phyloP scores from a whole-genome alignment of 1,140 invertebrate genomes.

The Triops cancriformis region DNA sequence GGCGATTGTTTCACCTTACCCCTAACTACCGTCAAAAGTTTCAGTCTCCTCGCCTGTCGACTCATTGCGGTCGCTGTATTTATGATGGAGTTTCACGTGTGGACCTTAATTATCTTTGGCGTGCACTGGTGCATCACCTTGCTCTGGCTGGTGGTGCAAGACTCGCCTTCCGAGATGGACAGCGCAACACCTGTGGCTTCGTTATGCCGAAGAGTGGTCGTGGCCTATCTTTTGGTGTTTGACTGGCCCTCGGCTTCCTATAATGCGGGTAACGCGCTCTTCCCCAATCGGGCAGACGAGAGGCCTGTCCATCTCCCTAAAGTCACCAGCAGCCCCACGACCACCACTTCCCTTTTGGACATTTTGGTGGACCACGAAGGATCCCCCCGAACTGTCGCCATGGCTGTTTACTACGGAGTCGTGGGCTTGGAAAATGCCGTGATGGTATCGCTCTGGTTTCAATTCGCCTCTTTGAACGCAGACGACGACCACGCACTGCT shows the following conservation, averaged over 20 bases:
- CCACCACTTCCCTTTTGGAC: slow-evolving; percentile 21
- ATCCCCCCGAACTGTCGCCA: slow-evolving; percentile 19
- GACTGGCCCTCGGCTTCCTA: slow-evolving; percentile 25
- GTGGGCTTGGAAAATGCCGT: slow-evolving; percentile 27
- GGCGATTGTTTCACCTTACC: slow-evolving; percentile 18
- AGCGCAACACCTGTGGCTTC: slow-evolving; percentile 23
- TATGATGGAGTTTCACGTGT: slow-evolving; percentile 27
- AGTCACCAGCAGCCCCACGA: slow-evolving; percentile 5
- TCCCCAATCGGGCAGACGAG: slow-evolving; percentile 10
- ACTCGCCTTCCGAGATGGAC: slow-evolving; percentile 23
- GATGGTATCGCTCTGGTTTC: slow-evolving; percentile 28
- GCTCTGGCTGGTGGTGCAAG: slow-evolving; percentile 26
- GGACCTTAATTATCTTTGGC: slow-evolving; percentile 27
- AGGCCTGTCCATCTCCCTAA: neutral
- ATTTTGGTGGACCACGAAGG: slow-evolving; percentile 22
- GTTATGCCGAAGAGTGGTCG: slow-evolving; percentile 20
- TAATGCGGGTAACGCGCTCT: neutral
- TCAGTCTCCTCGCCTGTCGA: slow-evolving; percentile 27
- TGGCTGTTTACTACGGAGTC: slow-evolving; percentile 28
- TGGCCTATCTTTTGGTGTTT: slow-evolving; percentile 26
- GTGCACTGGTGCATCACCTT: slow-evolving; percentile 27
- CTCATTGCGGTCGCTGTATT: slow-evolving; percentile 27
- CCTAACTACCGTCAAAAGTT: slow-evolving; percentile 19
- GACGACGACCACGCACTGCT: slow-evolving; percentile 17
- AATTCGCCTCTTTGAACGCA: slow-evolving; percentile 19